Base-by-base conservation (phyloP, 2,888 invertebrate genomes). In the Octonoba sinensis region DNA sequence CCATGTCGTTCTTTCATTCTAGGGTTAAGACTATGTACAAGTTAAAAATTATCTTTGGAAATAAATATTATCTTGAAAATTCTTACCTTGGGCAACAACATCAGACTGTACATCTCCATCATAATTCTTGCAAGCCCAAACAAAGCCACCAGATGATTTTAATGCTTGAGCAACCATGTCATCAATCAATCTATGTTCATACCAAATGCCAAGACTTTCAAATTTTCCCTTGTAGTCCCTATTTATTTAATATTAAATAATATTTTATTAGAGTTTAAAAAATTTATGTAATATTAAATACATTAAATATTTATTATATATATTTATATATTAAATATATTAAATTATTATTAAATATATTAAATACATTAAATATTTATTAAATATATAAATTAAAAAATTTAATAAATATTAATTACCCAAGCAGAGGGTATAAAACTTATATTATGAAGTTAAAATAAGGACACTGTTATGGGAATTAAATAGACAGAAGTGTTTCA, bases 101-200 rank as follows among this genome's bases (percentile, higher is more conserved):
- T 96, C 96, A 0, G 95, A 95, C 89, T 95, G 95, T 6, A 96
- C 96, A 87, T 96, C 96, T 47, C 96, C 96, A 87, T 95, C 95
- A 88, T 96, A 96, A 89, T 96, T 96, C 90, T 96, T 96, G 90
- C 96, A 96, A 22, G 95, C 93, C 96, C 96, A 96, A 65, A 96
- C 93, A 88, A 96, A 96, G 13, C 94, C 95, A 74, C 96, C 96
- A 24, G 91, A 91, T 44, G 95, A 93, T 90, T 96, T 95, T 66
- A 95, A 89, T 2, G 91, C 93, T 88, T 95, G 95, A 49, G 95
- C 95, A 46, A 96, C 96, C 95, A 95, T 95, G 88, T 96, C 96
- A 88, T 96, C 96, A 87, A 96, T 96, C 78, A 96, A 90, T 69
- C 96, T 91, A 89, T 96, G 96, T 89, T 96, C 96, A 88, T 96